phyloP scores from a whole-genome alignment of 2,797 vertebrate genomes.

The Thaleichthys pacificus region DNA sequence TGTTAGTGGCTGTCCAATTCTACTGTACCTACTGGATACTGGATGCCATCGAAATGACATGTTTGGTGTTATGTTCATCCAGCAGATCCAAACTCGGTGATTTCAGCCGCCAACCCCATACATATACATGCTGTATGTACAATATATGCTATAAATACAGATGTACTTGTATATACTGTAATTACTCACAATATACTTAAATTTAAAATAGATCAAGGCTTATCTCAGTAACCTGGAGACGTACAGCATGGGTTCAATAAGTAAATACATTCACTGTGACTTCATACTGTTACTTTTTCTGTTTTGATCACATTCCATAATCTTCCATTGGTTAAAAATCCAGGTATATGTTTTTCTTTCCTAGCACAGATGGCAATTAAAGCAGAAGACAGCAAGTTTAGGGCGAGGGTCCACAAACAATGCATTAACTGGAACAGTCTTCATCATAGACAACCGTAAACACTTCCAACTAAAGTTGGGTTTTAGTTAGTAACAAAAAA shows the following conservation, averaged over 20 bases:
- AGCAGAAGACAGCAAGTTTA: constrained; percentile 42
- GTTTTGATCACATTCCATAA: constrained; percentile 19
- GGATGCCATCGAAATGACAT: not conserved
- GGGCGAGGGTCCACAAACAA: constrained; percentile 47
- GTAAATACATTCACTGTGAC: not conserved
- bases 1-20: not conserved
- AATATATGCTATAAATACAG: not conserved
- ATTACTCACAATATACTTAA: no score
- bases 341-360: constrained; percentile 28
- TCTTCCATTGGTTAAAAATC: constrained; percentile 36
- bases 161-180: no score
- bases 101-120: not conserved
- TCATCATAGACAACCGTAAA: constrained; percentile 52
- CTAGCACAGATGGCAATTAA: constrained; percentile 65
- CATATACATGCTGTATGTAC: not conserved
- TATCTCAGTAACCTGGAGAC: no score
- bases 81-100: no score
- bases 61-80: not conserved
- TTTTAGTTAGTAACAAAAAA: constrained; percentile 28
- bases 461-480: constrained; percentile 41
- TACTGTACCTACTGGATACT: no score
- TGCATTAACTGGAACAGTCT: constrained; percentile 32
- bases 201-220: no score
- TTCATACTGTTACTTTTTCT: not conserved
- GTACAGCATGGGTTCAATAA: not conserved